Percentiles rank a stretch among this genome's conserved stretches.
phyloP scores from a whole-genome alignment of 1,140 invertebrate genomes.

The Drosophila subobscura region DNA sequence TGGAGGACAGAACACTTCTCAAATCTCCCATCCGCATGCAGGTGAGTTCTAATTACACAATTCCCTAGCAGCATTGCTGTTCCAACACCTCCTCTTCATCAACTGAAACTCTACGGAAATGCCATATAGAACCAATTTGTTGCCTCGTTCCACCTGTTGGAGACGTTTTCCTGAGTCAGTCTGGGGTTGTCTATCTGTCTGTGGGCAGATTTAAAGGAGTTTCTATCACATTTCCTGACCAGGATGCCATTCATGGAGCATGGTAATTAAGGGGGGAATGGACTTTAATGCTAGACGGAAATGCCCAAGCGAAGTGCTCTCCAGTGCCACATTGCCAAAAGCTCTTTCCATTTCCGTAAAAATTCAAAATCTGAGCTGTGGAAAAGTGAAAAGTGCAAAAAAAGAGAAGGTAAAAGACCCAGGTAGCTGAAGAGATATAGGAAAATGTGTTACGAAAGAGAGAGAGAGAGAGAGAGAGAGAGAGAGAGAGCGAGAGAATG shows the following conservation, averaged over 20 bases:
- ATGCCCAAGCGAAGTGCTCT: slow-evolving; percentile 54
- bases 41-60: slow-evolving; percentile 52
- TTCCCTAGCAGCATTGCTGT: not conserved
- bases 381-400: not conserved
- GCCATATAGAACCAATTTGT: slow-evolving; percentile 70
- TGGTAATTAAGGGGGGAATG: slow-evolving; percentile 18
- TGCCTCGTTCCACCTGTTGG: slow-evolving; percentile 34
- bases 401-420: not conserved
- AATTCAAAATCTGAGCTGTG: not conserved
- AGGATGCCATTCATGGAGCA: not conserved
- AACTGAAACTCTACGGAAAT: slow-evolving; percentile 55
- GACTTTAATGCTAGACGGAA: slow-evolving; percentile 73
- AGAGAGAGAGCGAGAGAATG: no score
- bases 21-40: slow-evolving; percentile 10
- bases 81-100: no score
- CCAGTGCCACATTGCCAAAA: slow-evolving; percentile 26
- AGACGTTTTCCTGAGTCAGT: not conserved
- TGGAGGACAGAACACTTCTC: slow-evolving; percentile 42
- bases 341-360: slow-evolving; percentile 62
- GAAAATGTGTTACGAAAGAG: slow-evolving; percentile 13
- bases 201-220: slow-evolving; percentile 56
- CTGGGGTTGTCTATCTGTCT: slow-evolving; percentile 2
- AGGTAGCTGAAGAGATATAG: slow-evolving; percentile 18
- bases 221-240: slow-evolving; percentile 69
- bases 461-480: not conserved